Percentiles rank a stretch among this genome's conserved stretches.
Evolutionary conservation across 2,113 vertebrate genomes (phyloP).

Genomic region (Myrmophylax atrothorax): DNA sequence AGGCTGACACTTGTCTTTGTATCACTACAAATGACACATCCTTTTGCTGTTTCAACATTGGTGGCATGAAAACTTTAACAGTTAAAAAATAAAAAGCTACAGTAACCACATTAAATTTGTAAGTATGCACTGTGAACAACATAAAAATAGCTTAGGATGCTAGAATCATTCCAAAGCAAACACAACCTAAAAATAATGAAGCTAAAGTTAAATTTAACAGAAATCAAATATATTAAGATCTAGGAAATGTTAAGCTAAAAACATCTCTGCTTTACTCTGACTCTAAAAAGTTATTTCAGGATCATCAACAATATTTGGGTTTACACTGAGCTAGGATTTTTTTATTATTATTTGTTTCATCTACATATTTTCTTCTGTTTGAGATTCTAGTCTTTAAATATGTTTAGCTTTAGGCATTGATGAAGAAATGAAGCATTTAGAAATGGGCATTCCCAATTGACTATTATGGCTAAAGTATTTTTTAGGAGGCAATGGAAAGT

Average conservation of each 20-base stretch:
- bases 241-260: slow-evolving; percentile 22
- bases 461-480: not conserved
- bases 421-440: not conserved
- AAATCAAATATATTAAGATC: slow-evolving; percentile 14
- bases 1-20: not conserved
- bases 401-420: not conserved
- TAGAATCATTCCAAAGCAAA: slow-evolving; percentile 11
- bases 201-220: slow-evolving; percentile 31
- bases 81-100: not conserved
- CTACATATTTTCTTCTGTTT: not conserved
- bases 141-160: slow-evolving; percentile 9
- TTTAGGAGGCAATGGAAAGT: not conserved
- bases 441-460: not conserved
- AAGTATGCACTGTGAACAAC: not conserved
- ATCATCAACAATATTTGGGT: not conserved
- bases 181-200: slow-evolving; percentile 31
- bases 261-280: not conserved
- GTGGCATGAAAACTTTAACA: not conserved
- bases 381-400: not conserved
- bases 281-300: slow-evolving; percentile 10
- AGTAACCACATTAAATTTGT: not conserved
- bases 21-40: not conserved
- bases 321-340: not conserved
- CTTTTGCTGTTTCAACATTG: not conserved
- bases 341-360: not conserved